Conservation (phyloP, 2,113 vertebrate species). For the Neomonachus schauinslandi region DNA sequence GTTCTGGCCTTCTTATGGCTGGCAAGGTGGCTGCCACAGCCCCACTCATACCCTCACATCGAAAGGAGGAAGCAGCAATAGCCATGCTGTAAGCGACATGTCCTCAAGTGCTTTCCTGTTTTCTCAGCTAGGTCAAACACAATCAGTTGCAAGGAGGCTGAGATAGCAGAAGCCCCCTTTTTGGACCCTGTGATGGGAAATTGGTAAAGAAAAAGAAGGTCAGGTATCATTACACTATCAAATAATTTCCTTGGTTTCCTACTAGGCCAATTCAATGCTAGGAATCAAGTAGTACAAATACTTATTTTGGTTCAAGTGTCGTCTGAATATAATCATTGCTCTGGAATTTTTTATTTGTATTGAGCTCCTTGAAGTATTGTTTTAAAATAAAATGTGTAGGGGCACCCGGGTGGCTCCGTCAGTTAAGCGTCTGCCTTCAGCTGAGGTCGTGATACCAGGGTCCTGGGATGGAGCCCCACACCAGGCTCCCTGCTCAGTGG, state of each 20-base stretch:
- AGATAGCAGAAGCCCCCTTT: neutral
- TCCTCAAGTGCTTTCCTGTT: neutral
- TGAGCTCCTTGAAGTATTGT: neutral
- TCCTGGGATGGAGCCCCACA: accelerated
- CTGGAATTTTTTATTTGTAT: neutral
- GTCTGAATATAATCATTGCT: neutral
- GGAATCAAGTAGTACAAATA: neutral
- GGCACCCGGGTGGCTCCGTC: neutral
- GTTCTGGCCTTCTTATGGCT: neutral
- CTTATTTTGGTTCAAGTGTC: neutral
- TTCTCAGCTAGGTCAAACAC: neutral
- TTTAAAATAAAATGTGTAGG: neutral
- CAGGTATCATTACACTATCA: neutral
- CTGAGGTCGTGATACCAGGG: neutral
- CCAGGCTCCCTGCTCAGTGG: neutral
- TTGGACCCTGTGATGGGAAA: neutral
- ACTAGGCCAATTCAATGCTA: neutral
- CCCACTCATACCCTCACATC: neutral
- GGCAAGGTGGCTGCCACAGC: neutral
- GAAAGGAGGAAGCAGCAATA: neutral
- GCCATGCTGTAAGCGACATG: neutral
- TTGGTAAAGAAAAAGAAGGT: neutral
- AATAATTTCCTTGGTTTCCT: neutral
- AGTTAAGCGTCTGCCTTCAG: neutral
- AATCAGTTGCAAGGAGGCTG: neutral